Evolutionary conservation across 2,113 vertebrate genomes (phyloP).

Genomic region (Nesogale talazaci): DNA sequence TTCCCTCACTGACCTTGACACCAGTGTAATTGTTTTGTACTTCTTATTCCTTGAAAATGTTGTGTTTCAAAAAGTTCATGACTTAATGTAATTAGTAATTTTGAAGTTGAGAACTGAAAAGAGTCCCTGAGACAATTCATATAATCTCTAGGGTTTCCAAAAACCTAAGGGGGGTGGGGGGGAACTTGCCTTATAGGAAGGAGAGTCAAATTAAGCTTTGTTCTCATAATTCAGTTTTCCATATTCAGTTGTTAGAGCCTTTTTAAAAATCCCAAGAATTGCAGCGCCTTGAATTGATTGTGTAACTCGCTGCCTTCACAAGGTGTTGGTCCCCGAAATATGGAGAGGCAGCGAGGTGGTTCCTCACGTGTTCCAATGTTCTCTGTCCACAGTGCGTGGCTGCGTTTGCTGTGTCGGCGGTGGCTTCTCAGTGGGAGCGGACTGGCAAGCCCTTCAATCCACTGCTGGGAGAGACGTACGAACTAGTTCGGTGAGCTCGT

Average conservation of each 20-base stretch:
- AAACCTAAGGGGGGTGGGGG: neutral
- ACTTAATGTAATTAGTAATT: constrained; percentile 2
- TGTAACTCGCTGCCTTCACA: neutral
- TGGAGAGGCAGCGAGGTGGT: rapidly evolving
- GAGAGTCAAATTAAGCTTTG: neutral
- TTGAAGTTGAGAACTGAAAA: neutral
- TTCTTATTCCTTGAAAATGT: neutral
- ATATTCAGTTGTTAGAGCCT: neutral
- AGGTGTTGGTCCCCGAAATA: neutral
- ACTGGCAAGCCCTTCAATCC: constrained; percentile 99
- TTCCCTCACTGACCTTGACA: neutral
- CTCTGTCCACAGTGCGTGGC: constrained; percentile 91
- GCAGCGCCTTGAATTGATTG: neutral
- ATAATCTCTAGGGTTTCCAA: neutral
- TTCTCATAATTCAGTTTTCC: neutral
- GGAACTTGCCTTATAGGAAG: neutral
- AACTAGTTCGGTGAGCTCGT: constrained; percentile 93
- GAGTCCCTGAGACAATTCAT: constrained; percentile 3
- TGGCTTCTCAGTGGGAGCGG: constrained; percentile 98
- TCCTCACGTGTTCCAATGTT: neutral
- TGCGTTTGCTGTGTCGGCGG: constrained; percentile 97
- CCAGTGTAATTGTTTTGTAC: neutral
- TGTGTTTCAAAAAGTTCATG: neutral
- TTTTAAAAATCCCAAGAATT: constrained; percentile 34
- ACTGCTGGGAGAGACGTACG: constrained; percentile 96